phyloP scores from a whole-genome alignment of 2,113 vertebrate genomes.

The Pomatostomus ruficeps region DNA sequence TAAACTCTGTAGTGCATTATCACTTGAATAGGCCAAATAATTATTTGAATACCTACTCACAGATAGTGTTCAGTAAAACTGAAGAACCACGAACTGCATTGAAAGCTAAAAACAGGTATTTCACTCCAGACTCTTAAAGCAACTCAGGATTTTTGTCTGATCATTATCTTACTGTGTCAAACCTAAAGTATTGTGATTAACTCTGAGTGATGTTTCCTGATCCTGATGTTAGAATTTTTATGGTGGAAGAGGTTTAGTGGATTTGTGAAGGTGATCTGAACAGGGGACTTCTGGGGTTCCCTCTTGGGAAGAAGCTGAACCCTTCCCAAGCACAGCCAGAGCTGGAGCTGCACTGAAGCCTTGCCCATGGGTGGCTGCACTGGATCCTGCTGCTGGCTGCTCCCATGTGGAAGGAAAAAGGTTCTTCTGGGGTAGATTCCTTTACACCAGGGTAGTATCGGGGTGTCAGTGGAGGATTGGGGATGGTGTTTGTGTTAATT shows the following conservation, averaged over 20 bases:
- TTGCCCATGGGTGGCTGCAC: neutral
- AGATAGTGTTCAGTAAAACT: constrained; percentile 45
- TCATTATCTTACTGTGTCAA: neutral
- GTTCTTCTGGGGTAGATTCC: neutral
- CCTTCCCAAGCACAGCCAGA: neutral
- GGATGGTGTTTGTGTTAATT: neutral
- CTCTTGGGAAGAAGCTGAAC: neutral
- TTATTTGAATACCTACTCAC: constrained; percentile 45
- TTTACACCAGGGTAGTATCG: neutral
- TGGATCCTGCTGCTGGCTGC: neutral
- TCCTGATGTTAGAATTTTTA: neutral
- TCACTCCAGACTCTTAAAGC: constrained; percentile 48
- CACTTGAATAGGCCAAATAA: constrained; percentile 70
- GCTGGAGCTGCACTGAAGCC: neutral
- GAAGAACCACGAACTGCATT: constrained; percentile 11
- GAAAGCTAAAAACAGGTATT: constrained; percentile 56
- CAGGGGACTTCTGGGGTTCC: neutral
- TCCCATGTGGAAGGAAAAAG: neutral
- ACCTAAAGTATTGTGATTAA: constrained; percentile 18
- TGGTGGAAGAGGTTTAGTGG: neutral
- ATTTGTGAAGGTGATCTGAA: neutral
- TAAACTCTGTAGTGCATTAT: constrained; percentile 62
- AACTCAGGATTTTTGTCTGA: neutral
- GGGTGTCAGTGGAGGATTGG: neutral
- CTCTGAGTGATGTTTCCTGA: constrained; percentile 3